Percentiles rank a stretch among this genome's conserved stretches.
Conservation (phyloP, 2,888 invertebrate species). For the Cantharis flavilabris region DNA sequence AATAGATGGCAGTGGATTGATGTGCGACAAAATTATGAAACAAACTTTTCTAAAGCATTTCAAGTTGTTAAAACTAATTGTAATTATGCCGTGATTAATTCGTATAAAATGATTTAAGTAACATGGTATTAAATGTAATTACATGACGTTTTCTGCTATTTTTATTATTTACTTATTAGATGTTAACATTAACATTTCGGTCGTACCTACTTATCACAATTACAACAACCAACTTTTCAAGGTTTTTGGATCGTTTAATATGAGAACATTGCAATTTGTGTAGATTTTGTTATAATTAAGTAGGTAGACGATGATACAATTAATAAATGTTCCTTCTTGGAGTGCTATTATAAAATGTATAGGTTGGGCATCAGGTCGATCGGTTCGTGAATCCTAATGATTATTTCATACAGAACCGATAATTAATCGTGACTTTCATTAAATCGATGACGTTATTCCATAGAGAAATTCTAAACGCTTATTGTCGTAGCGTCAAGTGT, state of each 20-base stretch:
- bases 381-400: constrained; percentile 38
- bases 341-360: constrained; percentile 36
- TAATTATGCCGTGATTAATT: background rate
- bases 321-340: constrained; percentile 9
- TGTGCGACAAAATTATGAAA: background rate
- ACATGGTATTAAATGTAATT: background rate
- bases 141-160: background rate
- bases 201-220: background rate
- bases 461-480: constrained; percentile 4
- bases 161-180: background rate
- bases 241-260: background rate
- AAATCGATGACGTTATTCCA: constrained; percentile 15
- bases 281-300: background rate
- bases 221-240: background rate
- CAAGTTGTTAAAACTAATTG: background rate
- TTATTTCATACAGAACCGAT: constrained; percentile 16
- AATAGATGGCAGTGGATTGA: background rate
- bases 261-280: background rate
- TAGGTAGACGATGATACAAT: background rate
- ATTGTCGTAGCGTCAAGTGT: background rate
- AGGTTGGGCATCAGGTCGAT: constrained; percentile 36
- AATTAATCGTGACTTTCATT: constrained; percentile 23
- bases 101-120: background rate
- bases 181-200: background rate
- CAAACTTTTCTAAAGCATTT: background rate